A percentile compares a stretch with the other conserved stretches of the same genome.
These are phyloP conservation scores for Myanophis thanlyinensis DNA, from an alignment of 2,113 vertebrate species.

Conservation along the genomic window DNA sequence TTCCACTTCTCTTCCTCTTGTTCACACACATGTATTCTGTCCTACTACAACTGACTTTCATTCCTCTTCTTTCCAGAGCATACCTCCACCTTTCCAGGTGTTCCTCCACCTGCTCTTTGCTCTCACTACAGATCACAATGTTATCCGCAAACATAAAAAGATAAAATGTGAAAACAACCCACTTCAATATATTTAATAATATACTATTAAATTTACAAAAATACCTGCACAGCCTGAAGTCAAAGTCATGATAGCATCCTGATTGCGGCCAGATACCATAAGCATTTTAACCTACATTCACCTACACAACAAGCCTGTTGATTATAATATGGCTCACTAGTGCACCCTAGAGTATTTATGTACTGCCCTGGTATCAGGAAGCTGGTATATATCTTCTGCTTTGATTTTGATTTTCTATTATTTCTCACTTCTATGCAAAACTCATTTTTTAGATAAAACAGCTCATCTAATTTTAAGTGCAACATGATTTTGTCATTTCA, in stretches of 20 bases:
- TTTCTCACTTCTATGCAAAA: background rate
- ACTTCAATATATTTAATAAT: background rate
- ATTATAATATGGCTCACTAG: background rate
- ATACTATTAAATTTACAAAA: background rate
- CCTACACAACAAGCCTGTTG: background rate
- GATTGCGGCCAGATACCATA: background rate
- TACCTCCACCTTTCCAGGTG: too few relatives aligned
- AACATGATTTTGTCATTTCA: background rate
- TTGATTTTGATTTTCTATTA: background rate
- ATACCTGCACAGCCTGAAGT: background rate
- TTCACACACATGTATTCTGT: too few relatives aligned
- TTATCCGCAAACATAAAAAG: background rate
- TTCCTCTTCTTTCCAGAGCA: too few relatives aligned
- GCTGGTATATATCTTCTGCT: background rate
- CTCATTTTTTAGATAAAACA: background rate
- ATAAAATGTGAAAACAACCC: background rate
- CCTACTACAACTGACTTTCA: too few relatives aligned
- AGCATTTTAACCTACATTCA: background rate
- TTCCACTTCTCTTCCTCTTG: too few relatives aligned
- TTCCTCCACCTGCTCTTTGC: too few relatives aligned
- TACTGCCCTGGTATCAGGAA: background rate
- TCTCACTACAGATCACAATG: too few relatives aligned
- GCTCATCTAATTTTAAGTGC: background rate
- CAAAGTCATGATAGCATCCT: background rate
- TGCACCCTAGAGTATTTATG: background rate